Percentiles rank a stretch among this genome's conserved stretches.
Evolutionary conservation across 2,113 vertebrate species (phyloP).

Genomic region (Zosterops japonicus): DNA sequence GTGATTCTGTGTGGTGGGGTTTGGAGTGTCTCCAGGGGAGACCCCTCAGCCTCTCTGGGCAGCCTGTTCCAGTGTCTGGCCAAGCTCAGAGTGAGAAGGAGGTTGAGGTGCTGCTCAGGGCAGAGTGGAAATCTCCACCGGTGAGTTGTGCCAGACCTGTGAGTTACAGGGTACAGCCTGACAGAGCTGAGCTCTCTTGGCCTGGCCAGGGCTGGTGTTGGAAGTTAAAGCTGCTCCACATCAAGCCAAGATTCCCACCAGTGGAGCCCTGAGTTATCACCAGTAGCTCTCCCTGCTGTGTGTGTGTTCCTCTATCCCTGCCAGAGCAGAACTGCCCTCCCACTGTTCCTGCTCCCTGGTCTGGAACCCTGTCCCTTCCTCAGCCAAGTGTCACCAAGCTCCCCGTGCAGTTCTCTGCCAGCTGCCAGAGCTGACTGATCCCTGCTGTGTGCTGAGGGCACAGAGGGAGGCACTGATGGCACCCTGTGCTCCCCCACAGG

Average conservation of each 20-base stretch:
- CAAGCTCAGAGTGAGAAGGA: background rate
- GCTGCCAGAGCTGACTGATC: background rate
- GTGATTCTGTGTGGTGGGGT: background rate
- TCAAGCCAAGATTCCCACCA: background rate
- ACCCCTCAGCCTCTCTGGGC: background rate
- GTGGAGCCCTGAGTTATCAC: background rate
- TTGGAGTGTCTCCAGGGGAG: background rate
- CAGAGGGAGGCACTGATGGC: background rate
- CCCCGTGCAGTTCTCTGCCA: background rate
- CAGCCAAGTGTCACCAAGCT: background rate
- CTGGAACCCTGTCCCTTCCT: background rate
- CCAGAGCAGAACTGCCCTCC: background rate
- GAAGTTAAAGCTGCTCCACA: background rate
- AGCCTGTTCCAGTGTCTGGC: background rate
- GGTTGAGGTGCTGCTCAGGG: background rate
- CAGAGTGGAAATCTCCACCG: background rate
- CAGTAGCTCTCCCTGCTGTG: background rate
- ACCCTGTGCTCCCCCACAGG: conserved; percentile 47
- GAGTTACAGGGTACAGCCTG: background rate
- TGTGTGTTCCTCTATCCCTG: background rate
- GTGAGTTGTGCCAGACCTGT: background rate
- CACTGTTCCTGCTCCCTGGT: background rate
- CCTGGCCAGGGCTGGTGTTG: background rate
- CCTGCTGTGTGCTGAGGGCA: background rate
- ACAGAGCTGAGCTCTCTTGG: background rate